A percentile compares a stretch with the other conserved stretches of the same genome.
Evolutionary conservation across 2,797 vertebrate species (phyloP).

Genomic region (Sebastiscus albofasciatus): DNA sequence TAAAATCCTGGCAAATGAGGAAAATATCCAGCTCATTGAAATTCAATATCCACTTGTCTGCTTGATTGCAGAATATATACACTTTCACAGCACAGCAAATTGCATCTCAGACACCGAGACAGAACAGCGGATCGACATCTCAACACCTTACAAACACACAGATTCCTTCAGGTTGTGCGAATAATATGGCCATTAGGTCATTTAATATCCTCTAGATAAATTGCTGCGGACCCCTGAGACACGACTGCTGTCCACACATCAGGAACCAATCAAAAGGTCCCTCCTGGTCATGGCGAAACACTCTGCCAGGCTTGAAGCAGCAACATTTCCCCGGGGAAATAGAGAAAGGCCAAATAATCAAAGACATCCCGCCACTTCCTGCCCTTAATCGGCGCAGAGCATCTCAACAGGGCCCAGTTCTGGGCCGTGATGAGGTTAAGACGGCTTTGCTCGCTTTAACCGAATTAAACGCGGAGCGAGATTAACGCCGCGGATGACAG

Average conservation of each 20-base stretch:
- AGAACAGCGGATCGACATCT: not conserved
- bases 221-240: constrained; percentile 67
- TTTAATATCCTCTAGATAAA: constrained; percentile 79
- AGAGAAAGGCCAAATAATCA: constrained; percentile 77
- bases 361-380: constrained; percentile 74
- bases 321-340: constrained; percentile 73
- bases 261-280: constrained; percentile 76
- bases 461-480: constrained; percentile 29
- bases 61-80: not conserved
- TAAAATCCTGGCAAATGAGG: constrained; percentile 3
- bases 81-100: not conserved
- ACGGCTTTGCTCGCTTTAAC: constrained; percentile 42
- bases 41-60: not conserved
- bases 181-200: constrained; percentile 76
- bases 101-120: not conserved
- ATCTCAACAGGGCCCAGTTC: constrained; percentile 32
- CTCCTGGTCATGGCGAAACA: constrained; percentile 52
- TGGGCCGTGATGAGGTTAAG: constrained; percentile 42
- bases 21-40: constrained; percentile 4
- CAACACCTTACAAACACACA: constrained; percentile 39
- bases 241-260: constrained; percentile 67
- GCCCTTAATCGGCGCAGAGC: constrained; percentile 61
- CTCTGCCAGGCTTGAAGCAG: constrained; percentile 60
- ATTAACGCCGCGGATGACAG: constrained; percentile 12
- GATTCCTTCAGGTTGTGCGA: constrained; percentile 58